Percentiles rank a stretch among this genome's conserved stretches.
Conservation (phyloP, 2,888 invertebrate species). For the Acronicta psi region DNA sequence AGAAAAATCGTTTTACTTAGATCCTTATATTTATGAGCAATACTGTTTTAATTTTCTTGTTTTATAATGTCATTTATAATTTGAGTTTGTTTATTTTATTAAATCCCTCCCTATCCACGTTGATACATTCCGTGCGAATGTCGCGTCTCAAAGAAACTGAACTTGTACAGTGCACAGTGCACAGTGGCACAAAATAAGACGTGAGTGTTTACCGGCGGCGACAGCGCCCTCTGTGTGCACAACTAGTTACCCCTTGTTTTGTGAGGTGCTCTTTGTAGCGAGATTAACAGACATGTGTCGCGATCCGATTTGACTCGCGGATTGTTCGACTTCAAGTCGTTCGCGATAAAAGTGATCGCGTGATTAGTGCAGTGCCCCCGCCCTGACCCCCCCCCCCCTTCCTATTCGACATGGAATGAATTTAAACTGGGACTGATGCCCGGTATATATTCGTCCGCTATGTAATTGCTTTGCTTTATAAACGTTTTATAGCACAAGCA, state of each 20-base stretch:
- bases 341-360: slow-evolving; percentile 3
- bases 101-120: slow-evolving; percentile 8
- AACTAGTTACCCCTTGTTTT: slow-evolving; percentile 3
- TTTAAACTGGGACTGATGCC: slow-evolving; percentile 1
- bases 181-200: slow-evolving; percentile 8
- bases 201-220: slow-evolving; percentile 5
- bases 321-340: neutral
- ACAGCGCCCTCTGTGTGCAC: neutral
- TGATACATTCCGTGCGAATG: neutral
- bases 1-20: no score
- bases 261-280: slow-evolving; percentile 7
- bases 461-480: neutral
- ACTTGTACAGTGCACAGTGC: slow-evolving; percentile 3
- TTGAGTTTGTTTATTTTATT: no score
- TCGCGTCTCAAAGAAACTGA: slow-evolving; percentile 13
- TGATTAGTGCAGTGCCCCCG: slow-evolving; percentile 1
- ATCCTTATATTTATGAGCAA: no score
- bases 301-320: slow-evolving; percentile 13
- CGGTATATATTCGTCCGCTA: neutral
- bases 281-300: slow-evolving; percentile 6
- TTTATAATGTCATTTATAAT: no score
- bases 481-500: neutral
- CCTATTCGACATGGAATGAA: neutral
- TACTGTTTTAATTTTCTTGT: no score
- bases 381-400: neutral